Conservation (phyloP, 2,888 invertebrate genomes). For the Mimumesa dahlbomi region DNA sequence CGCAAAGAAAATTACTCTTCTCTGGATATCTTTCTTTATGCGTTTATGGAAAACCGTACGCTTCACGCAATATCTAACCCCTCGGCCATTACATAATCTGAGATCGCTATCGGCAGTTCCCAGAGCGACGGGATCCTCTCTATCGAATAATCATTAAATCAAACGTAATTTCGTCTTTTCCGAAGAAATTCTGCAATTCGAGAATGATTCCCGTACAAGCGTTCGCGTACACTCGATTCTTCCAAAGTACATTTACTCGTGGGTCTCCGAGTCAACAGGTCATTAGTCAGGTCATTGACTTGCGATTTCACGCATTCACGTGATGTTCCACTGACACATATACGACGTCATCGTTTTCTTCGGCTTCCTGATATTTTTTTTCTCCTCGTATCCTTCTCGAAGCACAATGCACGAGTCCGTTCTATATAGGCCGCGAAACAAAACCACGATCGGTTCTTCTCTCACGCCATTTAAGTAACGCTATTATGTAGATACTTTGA, state of each 20-base stretch:
- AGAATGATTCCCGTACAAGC: not conserved
- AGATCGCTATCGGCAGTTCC: not conserved
- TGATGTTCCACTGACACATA: conserved; percentile 77
- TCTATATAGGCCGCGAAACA: not conserved
- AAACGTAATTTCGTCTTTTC: not conserved
- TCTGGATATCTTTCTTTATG: not conserved
- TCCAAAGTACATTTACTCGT: conserved; percentile 16
- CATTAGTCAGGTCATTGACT: conserved; percentile 75
- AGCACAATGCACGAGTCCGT: conserved; percentile 18
- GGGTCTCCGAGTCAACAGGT: conserved; percentile 57
- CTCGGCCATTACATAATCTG: not conserved
- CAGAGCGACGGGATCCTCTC: not conserved
- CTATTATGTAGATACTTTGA: conserved; percentile 14
- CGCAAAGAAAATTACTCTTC: not conserved
- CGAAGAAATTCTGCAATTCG: not conserved
- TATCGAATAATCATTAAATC: not conserved
- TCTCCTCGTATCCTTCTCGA: conserved; percentile 30
- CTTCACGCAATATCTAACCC: not conserved
- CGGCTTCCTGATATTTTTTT: conserved; percentile 52
- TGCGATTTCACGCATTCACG: conserved; percentile 76
- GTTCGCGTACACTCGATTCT: no score
- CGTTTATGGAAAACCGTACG: not conserved
- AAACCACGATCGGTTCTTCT: conserved; percentile 31
- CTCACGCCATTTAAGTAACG: conserved; percentile 43
- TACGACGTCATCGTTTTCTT: conserved; percentile 59